Base-by-base conservation (phyloP, 2,888 invertebrate genomes). In the Thecocarcelia acutangulata region DNA sequence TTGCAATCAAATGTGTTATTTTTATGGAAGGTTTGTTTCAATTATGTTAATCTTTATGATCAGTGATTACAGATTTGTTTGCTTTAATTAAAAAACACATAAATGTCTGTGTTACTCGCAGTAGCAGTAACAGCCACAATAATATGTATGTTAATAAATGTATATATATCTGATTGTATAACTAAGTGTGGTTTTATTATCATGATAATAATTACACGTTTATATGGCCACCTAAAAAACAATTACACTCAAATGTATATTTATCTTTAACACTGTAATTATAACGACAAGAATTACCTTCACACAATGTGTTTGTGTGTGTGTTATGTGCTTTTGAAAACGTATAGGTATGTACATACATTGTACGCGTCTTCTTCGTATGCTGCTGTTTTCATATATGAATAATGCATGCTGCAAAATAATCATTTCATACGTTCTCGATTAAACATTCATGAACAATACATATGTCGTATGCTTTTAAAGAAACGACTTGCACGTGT, bases 401-500 rank as follows among this genome's bases (percentile, higher is more conserved):
- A 69, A 56, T 68, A 68, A 54, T 68, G 59, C 59, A 76, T 76
- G 42, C 33, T 68, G 59, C 42, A 68, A 59, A 59, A 33, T 21
- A 52, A 61, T 44, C 44, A 54, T 54, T 59, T 68, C 33, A 68
- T 59, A 76, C 52, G 46, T 52, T 66, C 37, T 52, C 37, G 58
- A 59, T 78, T 66, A 73, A 68, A 66, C 44, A 73, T 73, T 73
- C 59, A 73, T 73, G 66, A 40, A 54, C 72, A 59, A 66, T 76
- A n/a, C n/a, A n/a, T n/a, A 68, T 74, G 54, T 63, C 19, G 52
- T 44, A 70, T 73, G 66, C 64, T 79, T 73, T 79, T 59, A 61
- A 69, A 54, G 33, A 66, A 75, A 82, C 58, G 78, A 78, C 78
- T 54, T 78, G 82, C 82, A 82, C 82, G 82, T 82, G 82, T 48